Evolutionary conservation across 2,888 invertebrate genomes (phyloP).

Genomic region (Mantis religiosa): DNA sequence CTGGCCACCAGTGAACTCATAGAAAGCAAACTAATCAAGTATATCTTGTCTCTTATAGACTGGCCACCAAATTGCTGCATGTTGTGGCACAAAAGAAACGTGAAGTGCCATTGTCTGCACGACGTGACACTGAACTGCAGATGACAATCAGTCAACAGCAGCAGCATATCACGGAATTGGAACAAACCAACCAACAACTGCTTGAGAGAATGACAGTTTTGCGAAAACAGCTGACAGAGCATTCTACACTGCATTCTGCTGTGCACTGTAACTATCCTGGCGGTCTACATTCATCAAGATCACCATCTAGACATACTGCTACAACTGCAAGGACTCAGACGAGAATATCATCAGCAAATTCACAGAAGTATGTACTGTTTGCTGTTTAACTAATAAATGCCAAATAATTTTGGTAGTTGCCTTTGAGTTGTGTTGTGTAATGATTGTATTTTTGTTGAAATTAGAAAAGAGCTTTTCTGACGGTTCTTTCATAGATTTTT

Average conservation of each 20-base stretch:
- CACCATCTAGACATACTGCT: neutral
- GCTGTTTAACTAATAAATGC: too few species aligned
- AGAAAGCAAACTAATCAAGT: too few species aligned
- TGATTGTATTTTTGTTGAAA: too few species aligned
- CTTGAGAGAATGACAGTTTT: slow-evolving; percentile 1
- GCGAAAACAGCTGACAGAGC: slow-evolving; percentile 14
- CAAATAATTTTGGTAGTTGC: too few species aligned
- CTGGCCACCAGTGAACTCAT: too few species aligned
- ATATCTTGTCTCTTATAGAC: neutral
- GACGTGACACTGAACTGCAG: neutral
- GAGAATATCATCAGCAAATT: neutral
- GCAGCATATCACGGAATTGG: neutral
- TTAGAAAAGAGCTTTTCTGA: too few species aligned
- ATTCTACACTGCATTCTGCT: slow-evolving; percentile 18
- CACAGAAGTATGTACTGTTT: neutral
- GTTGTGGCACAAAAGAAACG: neutral
- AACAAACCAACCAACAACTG: neutral
- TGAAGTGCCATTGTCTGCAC: neutral
- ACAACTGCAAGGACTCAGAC: neutral
- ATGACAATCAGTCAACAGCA: neutral
- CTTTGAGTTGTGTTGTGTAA: too few species aligned
- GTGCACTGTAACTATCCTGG: neutral
- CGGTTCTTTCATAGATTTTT: too few species aligned
- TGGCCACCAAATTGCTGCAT: slow-evolving; percentile 4
- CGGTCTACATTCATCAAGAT: neutral